Evolutionary conservation across 2,113 vertebrate genomes (phyloP), one percentile per base, ranked within the genome.

Genomic region (Arenaria interpres): DNA sequence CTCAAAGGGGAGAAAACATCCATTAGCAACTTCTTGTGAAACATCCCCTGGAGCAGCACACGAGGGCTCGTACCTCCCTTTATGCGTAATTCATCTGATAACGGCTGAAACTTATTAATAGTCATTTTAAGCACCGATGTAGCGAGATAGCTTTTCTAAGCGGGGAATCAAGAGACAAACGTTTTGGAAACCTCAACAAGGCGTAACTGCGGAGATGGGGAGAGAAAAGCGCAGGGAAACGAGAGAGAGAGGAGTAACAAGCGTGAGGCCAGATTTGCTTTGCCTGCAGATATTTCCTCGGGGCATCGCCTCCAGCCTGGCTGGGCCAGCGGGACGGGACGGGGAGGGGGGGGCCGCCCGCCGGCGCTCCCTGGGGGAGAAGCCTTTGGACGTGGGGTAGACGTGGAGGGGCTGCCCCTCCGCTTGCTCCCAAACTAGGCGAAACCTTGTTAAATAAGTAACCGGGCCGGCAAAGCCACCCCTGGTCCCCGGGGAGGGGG

Each of bases 381-480:
- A 46, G 62, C 45, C 8, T 30, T 45, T 1, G 50, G 60, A 32
- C 45, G 8, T 4, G 27, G 27, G 19, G 23, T 39, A 63, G 62
- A 18, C 18, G 37, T 28, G 62, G 37, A 64, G 37, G 37, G 62
- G 37, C 62, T 66, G 39, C 30, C 28, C 78, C 59, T 25, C 54
- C 33, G 8, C 53, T 54, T 6, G 35, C 60, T 43, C 22, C 9
- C 56, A 4, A 33, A 0, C 10, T 0, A 2, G 1, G 30, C 1
- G 30, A 25, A 4, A 5, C 57, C 33, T 24, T 21, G 11, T 48
- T 10, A 57, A 62, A 7, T 28, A 0, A 22, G 25, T 48, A 32
- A 21, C 79, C 1, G 48, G 8, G 7, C 20, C n/a, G 9, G 54
- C 12, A 2, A 6, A 51, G 50, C 68, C 43, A 14, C 9, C 37